Conservation (phyloP, 2,888 invertebrate genomes). For the Andrena praecox region DNA sequence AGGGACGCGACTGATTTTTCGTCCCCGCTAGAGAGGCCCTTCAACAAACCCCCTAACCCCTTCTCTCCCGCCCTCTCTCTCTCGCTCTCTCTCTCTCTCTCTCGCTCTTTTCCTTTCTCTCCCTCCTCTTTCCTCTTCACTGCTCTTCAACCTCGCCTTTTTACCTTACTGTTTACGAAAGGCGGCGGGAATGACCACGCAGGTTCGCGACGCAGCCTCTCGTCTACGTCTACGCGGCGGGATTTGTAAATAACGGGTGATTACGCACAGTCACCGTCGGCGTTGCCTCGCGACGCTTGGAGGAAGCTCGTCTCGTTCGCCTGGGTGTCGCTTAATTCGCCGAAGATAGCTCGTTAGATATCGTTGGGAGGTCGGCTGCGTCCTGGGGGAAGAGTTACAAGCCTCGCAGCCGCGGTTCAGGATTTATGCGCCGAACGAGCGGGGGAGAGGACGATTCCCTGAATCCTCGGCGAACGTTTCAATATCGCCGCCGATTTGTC, state of each 20-base stretch:
- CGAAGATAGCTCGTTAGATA: conserved; percentile 59
- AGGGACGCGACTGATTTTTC: conserved; percentile 28
- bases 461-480: conserved; percentile 51
- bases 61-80: neutral
- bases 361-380: conserved; percentile 55
- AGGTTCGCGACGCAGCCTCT: neutral
- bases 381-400: conserved; percentile 32
- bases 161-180: neutral
- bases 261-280: conserved; percentile 28
- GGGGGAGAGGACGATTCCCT: conserved; percentile 34
- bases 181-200: neutral
- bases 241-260: conserved; percentile 52
- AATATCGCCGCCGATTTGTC: conserved; percentile 52
- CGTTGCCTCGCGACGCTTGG: conserved; percentile 19
- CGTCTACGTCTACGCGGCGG: conserved; percentile 21
- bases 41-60: neutral
- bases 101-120: neutral
- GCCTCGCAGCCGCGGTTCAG: conserved; percentile 22
- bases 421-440: conserved; percentile 40
- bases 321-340: conserved; percentile 57
- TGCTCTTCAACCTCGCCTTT: neutral
- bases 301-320: conserved; percentile 9
- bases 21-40: neutral
- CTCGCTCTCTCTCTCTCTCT: neutral
- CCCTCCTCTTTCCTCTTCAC: neutral